Conservation (phyloP, 1,140 invertebrate genomes). For the Zelostemma sp. region DNA sequence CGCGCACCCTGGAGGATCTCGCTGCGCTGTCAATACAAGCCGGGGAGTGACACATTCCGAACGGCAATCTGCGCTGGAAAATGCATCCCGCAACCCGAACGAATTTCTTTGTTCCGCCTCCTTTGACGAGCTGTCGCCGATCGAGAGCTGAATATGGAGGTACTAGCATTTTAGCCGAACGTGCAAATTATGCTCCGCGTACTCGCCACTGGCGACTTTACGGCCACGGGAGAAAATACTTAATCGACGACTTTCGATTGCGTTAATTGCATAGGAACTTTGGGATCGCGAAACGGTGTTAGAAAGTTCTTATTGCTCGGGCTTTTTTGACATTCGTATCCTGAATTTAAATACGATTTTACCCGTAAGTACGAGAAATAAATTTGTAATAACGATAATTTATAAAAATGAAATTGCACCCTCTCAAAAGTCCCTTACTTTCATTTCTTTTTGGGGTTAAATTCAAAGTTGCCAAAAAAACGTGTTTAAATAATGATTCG, state of each 20-base stretch:
- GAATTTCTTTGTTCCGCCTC: constrained; percentile 22
- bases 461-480: too few relatives aligned
- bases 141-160: constrained; percentile 2
- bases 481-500: not conserved
- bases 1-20: constrained; percentile 13
- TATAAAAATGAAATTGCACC: too few relatives aligned
- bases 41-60: constrained; percentile 32
- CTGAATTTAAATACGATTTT: too few relatives aligned
- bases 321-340: too few relatives aligned
- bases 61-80: constrained; percentile 2
- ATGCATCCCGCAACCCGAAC: constrained; percentile 11
- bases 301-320: too few relatives aligned
- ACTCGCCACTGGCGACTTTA: constrained; percentile 7
- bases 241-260: not conserved
- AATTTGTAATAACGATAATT: too few relatives aligned
- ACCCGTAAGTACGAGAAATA: too few relatives aligned
- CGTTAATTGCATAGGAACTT: not conserved
- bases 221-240: constrained; percentile 3
- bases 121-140: not conserved
- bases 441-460: too few relatives aligned
- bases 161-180: not conserved
- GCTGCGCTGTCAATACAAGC: constrained; percentile 19
- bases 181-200: not conserved
- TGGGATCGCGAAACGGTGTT: not conserved
- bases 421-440: too few relatives aligned